Conservation (phyloP, 2,888 invertebrate genomes). For the Lymantria dispar region DNA sequence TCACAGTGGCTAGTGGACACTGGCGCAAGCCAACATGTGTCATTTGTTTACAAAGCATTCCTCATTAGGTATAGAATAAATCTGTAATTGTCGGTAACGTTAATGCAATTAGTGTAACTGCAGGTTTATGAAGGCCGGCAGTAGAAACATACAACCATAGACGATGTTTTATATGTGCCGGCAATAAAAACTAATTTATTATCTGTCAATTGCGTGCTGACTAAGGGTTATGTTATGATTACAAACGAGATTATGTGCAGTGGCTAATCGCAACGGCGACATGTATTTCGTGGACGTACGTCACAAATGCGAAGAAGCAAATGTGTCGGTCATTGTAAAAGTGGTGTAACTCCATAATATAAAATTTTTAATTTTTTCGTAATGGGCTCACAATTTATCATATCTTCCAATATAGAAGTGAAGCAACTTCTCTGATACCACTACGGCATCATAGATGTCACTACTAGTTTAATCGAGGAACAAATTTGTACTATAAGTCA, state of each 20-base stretch:
- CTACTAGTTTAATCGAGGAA: no score
- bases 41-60: no score
- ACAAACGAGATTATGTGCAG: constrained; percentile 7
- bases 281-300: background rate
- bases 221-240: constrained; percentile 26
- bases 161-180: constrained; percentile 28
- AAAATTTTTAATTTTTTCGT: no score
- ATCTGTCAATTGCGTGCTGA: constrained; percentile 18
- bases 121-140: constrained; percentile 20
- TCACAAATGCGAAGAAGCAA: background rate
- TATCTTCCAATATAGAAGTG: no score
- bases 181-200: constrained; percentile 26
- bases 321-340: no score
- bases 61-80: no score
- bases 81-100: constrained; percentile 27
- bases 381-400: no score
- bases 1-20: background rate
- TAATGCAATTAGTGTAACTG: constrained; percentile 11
- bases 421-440: no score
- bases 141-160: constrained; percentile 25
- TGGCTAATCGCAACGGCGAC: background rate
- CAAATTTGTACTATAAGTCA: no score
- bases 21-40: background rate
- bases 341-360: no score
- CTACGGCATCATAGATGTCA: no score